Conservation (phyloP, 2,797 vertebrate genomes). For the Manis crassicaudata region DNA sequence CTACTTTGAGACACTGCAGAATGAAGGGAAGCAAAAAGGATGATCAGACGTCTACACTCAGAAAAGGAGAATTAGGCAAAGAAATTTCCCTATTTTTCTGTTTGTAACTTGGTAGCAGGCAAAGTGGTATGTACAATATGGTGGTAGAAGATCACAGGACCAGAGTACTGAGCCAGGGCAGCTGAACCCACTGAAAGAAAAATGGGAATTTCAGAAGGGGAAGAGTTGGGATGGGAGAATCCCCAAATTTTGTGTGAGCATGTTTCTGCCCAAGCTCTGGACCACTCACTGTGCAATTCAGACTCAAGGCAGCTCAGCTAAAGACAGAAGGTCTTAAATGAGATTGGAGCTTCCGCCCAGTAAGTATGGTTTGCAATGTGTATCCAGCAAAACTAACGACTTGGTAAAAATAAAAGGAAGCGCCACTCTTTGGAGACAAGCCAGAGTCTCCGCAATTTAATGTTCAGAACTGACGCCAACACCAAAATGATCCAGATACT, state of each 20-base stretch:
- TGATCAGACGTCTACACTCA: not conserved
- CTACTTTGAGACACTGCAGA: not conserved
- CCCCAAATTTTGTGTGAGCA: not conserved
- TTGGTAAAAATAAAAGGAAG: not conserved
- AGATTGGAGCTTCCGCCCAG: not conserved
- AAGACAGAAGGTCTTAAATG: not conserved
- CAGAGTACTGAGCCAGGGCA: not conserved
- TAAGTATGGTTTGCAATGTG: not conserved
- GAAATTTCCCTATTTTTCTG: not conserved
- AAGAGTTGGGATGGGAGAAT: not conserved
- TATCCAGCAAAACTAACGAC: not conserved
- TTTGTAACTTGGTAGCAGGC: not conserved
- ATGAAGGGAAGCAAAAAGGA: not conserved
- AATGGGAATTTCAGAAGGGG: not conserved
- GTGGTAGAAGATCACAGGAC: not conserved
- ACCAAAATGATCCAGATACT: not conserved
- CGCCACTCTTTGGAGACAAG: not conserved
- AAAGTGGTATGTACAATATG: not conserved
- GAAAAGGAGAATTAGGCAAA: not conserved
- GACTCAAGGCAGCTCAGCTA: not conserved
- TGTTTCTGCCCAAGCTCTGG: not conserved
- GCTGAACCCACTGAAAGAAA: not conserved
- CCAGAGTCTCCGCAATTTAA: not conserved
- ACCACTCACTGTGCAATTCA: not conserved
- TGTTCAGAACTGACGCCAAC: not conserved